Evolutionary conservation across 2,113 vertebrate species (phyloP), one percentile per base, ranked within the genome.

Genomic region (Herpailurus yagouaroundi): DNA sequence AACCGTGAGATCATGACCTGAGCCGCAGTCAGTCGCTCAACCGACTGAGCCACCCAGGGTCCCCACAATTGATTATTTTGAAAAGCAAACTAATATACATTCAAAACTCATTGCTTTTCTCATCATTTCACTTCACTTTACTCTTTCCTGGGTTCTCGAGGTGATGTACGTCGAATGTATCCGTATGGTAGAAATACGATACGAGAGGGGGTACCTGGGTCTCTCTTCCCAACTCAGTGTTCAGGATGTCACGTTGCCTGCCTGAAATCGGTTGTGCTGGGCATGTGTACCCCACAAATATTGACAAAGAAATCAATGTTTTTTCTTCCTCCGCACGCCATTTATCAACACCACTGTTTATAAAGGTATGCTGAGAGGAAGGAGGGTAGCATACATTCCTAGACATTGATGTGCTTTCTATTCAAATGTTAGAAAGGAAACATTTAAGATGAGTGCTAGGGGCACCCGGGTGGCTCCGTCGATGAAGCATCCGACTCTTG

Each of bases 191-290:
- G 48, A 64, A 87, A 63, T 29, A 15, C 27, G 10, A 9, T 0
- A 0, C 1, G 0, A 33, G 19, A 4, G 3, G 1, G 11, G 0
- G 8, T 3, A 2, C 1, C 4, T 3, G 10, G 0, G 6, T 8
- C 4, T 25, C 55, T 69, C 60, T 7, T 23, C 23, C 60, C 23
- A 45, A 2, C 45, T 68, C 69, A 3, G 21, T 38, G 18, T 33
- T 60, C 12, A 9, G 52, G 50, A 14, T 10, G 5, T 29, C 31
- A 7, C 5, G 1, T 57, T 23, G 29, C 33, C 9, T 4, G 71
- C 16, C 11, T 45, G 48, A 31, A 52, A 41, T 15, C n/a, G 9
- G 33, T 25, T 25, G 10, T 0, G 1, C 7, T 5, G 27, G 63
- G 50, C 14, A 2, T 31, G 50, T 38, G 16, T 36, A 18, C 4